These are phyloP conservation scores for Eristalinus aeneus DNA, from an alignment of 2,888 invertebrate genomes.

Conservation along the genomic window DNA sequence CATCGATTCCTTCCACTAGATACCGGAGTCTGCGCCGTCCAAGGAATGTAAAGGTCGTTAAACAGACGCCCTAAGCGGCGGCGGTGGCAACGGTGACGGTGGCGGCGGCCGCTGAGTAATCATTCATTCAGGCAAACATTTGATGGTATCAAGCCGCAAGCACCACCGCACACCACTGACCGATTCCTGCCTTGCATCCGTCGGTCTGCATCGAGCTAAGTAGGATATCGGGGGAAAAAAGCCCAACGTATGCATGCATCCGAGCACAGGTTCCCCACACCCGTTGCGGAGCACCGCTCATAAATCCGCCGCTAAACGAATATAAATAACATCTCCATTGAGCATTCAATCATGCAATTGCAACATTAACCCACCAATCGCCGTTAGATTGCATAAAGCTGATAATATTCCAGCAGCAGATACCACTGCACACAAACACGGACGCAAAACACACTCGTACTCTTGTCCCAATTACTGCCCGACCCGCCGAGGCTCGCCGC, in stretches of 20 bases:
- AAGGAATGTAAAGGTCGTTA: neutral
- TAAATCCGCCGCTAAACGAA: conserved; percentile 47
- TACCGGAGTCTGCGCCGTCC: neutral
- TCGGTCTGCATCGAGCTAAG: neutral
- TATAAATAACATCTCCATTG: conserved; percentile 63
- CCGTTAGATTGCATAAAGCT: conserved; percentile 69
- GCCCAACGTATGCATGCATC: neutral
- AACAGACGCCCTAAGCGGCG: neutral
- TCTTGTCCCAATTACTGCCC: conserved; percentile 61
- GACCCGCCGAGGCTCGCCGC: conserved; percentile 13
- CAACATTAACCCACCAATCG: conserved; percentile 66
- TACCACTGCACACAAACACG: neutral
- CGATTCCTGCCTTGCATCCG: neutral
- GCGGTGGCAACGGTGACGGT: too few relatives aligned
- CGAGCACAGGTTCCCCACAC: neutral
- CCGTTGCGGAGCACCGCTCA: conserved; percentile 21
- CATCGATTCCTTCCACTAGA: neutral
- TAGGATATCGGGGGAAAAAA: conserved; percentile 3
- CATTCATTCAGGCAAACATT: neutral
- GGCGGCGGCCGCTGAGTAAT: neutral
- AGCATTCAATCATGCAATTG: conserved; percentile 71
- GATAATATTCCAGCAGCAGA: conserved; percentile 45
- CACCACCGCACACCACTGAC: neutral
- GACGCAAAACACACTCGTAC: conserved; percentile 21
- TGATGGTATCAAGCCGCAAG: neutral